Percentiles rank a stretch among this genome's conserved stretches.
phyloP scores from a whole-genome alignment of 2,888 invertebrate species.

The Cantharis nigra region DNA sequence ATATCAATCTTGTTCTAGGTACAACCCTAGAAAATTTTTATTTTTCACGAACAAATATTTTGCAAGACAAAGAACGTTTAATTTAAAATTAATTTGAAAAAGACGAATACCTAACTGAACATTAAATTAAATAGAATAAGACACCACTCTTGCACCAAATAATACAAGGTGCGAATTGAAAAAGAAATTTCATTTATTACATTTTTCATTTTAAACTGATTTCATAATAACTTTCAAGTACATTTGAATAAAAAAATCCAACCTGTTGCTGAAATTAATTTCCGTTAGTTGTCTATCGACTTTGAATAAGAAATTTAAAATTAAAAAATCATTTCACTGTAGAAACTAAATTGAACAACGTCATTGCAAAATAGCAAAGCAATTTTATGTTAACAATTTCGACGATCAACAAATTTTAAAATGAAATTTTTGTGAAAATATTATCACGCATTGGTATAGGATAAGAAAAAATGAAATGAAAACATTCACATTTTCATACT shows the following conservation, averaged over 20 bases:
- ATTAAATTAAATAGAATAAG: neutral
- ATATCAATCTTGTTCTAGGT: neutral
- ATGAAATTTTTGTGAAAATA: neutral
- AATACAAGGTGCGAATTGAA: neutral
- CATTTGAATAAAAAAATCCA: neutral
- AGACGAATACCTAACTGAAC: neutral
- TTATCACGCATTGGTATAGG: neutral
- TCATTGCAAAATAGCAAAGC: neutral
- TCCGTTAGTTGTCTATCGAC: neutral
- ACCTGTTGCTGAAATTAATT: constrained; percentile 1
- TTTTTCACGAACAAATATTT: neutral
- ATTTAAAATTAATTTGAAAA: neutral
- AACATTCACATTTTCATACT: neutral
- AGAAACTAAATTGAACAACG: neutral
- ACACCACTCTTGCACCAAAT: neutral
- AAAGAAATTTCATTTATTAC: neutral
- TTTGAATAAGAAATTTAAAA: neutral
- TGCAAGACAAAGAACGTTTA: neutral
- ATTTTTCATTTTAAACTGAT: neutral
- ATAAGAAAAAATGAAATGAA: neutral
- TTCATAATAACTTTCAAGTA: neutral
- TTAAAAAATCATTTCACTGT: neutral
- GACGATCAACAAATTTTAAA: neutral
- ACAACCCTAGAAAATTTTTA: neutral
- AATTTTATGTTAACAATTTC: neutral